A percentile compares a stretch with the other conserved stretches of the same genome.
Conservation (phyloP, 2,888 invertebrate species). For the Furcula furcula region DNA sequence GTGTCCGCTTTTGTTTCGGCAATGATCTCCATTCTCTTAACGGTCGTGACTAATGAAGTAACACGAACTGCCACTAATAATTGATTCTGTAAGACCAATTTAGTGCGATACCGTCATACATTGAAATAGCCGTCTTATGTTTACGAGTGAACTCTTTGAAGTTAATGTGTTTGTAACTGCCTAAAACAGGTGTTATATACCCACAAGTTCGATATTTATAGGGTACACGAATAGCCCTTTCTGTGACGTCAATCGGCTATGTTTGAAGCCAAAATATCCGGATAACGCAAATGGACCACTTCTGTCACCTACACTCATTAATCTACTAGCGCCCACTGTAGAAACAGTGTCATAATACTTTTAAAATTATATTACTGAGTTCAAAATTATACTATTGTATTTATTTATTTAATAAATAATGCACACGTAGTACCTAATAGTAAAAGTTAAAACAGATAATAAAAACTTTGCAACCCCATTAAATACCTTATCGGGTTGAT, state of each 20-base stretch:
- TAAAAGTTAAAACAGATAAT: too few species aligned
- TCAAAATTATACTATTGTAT: too few species aligned
- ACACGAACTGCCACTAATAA: constrained; percentile 8
- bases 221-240: constrained; percentile 65
- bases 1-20: background rate
- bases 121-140: constrained; percentile 7
- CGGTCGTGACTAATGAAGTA: constrained; percentile 9
- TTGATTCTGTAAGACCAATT: constrained; percentile 16
- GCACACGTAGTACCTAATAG: too few species aligned
- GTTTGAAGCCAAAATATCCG: constrained; percentile 47
- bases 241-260: constrained; percentile 51
- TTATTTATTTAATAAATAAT: too few species aligned
- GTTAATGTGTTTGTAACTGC: constrained; percentile 13
- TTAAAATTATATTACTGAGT: constrained; percentile 41
- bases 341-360: constrained; percentile 40
- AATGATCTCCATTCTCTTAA: constrained; percentile 6
- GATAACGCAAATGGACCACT: constrained; percentile 46
- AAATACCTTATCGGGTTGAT: too few species aligned
- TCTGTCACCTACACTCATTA: constrained; percentile 39
- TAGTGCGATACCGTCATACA: background rate
- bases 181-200: constrained; percentile 22
- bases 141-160: constrained; percentile 19
- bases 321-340: too few species aligned
- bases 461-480: too few species aligned
- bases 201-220: constrained; percentile 56